A percentile compares a stretch with the other conserved stretches of the same genome.
These are phyloP conservation scores for Nyctibius bracteatus DNA, from an alignment of 2,113 vertebrate genomes.

Conservation along the genomic window DNA sequence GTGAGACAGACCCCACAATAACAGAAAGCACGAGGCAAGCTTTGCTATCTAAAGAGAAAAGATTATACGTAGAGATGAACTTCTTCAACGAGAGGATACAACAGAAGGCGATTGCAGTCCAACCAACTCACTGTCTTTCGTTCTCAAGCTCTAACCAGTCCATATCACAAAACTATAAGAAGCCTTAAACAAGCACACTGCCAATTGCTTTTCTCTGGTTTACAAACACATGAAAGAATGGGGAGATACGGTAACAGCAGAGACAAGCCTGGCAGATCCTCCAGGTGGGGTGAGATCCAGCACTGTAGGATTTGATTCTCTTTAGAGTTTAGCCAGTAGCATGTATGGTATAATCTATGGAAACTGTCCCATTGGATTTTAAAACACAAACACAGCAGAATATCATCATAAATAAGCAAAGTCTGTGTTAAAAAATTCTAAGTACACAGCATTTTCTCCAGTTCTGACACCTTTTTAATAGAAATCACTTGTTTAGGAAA, in stretches of 20 bases:
- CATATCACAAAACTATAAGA: background rate
- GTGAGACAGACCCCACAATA: background rate
- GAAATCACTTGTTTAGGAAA: conserved; percentile 92
- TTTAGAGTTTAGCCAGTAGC: conserved; percentile 29
- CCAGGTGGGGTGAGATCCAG: background rate
- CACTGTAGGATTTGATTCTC: background rate
- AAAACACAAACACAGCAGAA: conserved; percentile 75
- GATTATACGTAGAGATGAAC: background rate
- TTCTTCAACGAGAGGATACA: background rate
- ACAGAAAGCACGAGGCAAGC: background rate
- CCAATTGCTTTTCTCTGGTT: background rate
- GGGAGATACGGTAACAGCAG: background rate
- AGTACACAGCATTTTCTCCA: conserved; percentile 87
- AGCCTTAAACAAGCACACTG: background rate
- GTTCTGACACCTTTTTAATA: conserved; percentile 92
- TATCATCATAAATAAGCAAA: conserved; percentile 70
- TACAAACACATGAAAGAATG: background rate
- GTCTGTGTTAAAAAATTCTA: conserved; percentile 82
- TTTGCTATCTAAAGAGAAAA: background rate
- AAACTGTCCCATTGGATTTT: conserved; percentile 62
- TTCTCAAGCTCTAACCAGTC: background rate
- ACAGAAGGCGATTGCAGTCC: background rate
- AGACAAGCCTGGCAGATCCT: conserved; percentile 1
- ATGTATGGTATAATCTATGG: background rate
- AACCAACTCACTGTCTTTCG: background rate